Conservation (phyloP, 2,797 vertebrate species). For the Podarcis lilfordi region DNA sequence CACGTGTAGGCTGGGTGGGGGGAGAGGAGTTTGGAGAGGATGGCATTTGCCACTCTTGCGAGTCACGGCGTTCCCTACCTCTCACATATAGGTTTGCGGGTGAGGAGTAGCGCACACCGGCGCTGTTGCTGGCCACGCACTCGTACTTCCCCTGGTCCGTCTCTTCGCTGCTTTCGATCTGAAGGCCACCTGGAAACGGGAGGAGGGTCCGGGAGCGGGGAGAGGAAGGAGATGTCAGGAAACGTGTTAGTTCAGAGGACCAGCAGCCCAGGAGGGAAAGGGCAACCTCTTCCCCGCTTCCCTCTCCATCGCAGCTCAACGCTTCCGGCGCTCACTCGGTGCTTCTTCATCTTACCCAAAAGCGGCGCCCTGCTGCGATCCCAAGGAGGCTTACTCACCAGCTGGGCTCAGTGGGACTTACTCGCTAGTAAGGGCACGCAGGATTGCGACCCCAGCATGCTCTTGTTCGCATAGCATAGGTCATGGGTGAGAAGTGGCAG, state of each 20-base stretch:
- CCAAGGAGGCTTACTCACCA: not conserved
- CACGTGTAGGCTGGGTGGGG: not conserved
- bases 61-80: conserved; percentile 92
- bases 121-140: conserved; percentile 97
- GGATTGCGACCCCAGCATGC: not conserved
- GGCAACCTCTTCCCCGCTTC: not conserved
- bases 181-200: conserved; percentile 88
- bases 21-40: not conserved
- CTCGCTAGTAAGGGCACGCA: not conserved
- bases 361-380: too few relatives aligned
- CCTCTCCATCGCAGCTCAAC: not conserved
- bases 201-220: conserved; percentile 74
- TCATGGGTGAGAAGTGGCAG: not conserved
- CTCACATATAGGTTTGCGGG: conserved; percentile 99
- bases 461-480: too few relatives aligned
- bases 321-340: not conserved
- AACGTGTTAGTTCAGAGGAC: conserved; percentile 21
- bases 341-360: not conserved
- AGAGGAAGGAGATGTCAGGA: conserved; percentile 1
- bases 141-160: conserved; percentile 99
- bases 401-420: not conserved
- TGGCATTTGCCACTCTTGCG: conserved; percentile 50
- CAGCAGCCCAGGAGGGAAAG: too few relatives aligned
- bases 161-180: conserved; percentile 99
- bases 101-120: conserved; percentile 97